Conservation (phyloP, 2,113 vertebrate genomes). For the Nothocercus nigrocapillus region DNA sequence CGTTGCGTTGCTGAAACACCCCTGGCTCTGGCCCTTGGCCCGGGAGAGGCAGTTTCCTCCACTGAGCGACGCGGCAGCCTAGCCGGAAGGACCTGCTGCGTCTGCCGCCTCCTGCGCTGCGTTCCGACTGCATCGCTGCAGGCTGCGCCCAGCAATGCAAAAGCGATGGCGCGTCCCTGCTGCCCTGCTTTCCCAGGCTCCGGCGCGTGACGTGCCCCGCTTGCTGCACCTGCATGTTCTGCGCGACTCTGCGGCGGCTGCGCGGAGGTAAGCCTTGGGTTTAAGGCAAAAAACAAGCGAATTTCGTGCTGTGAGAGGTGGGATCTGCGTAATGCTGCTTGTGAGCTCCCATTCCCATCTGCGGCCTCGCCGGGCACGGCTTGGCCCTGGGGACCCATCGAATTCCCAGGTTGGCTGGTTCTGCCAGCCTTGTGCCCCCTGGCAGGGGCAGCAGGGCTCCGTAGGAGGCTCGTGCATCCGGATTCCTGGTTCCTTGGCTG, state of each 20-base stretch:
- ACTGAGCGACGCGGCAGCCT: neutral
- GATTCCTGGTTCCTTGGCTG: accelerated
- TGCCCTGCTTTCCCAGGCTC: neutral
- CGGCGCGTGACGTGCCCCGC: accelerated
- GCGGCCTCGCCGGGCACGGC: neutral
- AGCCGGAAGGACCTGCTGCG: neutral
- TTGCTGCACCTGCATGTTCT: neutral
- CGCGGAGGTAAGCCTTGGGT: neutral
- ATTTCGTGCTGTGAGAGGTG: conserved; percentile 21
- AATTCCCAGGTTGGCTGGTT: neutral
- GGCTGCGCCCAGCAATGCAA: accelerated
- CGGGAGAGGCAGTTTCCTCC: neutral
- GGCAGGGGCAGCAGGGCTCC: neutral
- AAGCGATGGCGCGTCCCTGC: neutral
- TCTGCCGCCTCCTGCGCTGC: no score
- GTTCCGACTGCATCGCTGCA: neutral
- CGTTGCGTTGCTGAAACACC: neutral
- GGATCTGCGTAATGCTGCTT: neutral
- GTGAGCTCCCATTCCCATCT: neutral
- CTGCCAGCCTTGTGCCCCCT: accelerated
- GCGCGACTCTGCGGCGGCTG: neutral
- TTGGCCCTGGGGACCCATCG: neutral
- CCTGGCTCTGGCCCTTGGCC: neutral
- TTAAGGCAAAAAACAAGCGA: neutral
- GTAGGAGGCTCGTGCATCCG: accelerated